Conservation (phyloP, 2,113 vertebrate species). For the Sylvia atricapilla region DNA sequence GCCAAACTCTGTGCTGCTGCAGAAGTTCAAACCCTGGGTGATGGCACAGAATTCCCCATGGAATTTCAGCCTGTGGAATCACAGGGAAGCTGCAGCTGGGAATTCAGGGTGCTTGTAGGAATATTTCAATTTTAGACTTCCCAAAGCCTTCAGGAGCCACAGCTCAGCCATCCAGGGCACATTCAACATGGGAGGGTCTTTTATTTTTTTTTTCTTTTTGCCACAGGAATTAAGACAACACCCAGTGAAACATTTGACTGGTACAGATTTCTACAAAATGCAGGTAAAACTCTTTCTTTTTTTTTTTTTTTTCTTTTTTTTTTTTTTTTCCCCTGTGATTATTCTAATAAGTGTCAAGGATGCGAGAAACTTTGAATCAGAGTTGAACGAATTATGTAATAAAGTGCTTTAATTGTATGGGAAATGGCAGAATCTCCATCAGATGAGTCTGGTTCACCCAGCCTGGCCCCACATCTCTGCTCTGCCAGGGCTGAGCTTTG, state of each 20-base stretch:
- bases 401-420: not conserved
- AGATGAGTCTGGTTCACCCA: not conserved
- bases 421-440: not conserved
- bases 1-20: not conserved
- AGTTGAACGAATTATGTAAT: not conserved
- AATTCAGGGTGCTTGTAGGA: not conserved
- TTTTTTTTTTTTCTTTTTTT: not conserved
- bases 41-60: accelerated
- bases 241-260: slow-evolving; percentile 79
- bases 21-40: not conserved
- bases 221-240: slow-evolving; percentile 80
- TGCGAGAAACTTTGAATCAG: not conserved
- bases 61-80: not conserved
- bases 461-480: not conserved
- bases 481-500: not conserved
- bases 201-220: too few relatives aligned
- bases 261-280: slow-evolving; percentile 79
- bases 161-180: not conserved
- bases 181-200: not conserved
- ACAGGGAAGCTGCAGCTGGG: not conserved
- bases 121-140: not conserved
- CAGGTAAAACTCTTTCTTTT: slow-evolving; percentile 74
- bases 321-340: not conserved
- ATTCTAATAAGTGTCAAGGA: not conserved
- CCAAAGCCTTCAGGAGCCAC: not conserved